phyloP scores from a whole-genome alignment of 2,888 invertebrate genomes.

The Meandrusa payeni region DNA sequence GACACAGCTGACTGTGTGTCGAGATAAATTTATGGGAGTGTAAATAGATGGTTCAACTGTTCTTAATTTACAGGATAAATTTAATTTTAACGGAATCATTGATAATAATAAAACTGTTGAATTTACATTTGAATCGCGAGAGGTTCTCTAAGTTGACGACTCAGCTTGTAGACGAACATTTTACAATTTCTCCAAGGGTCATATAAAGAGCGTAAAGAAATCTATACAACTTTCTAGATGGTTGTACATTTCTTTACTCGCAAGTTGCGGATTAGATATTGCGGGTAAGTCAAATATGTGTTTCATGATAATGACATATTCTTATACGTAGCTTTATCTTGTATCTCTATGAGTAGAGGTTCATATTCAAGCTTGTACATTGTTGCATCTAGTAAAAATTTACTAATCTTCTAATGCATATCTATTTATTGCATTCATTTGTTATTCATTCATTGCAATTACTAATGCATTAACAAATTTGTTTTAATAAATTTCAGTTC shows the following conservation, averaged over 20 bases:
- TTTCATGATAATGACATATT: no score
- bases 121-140: constrained; percentile 41
- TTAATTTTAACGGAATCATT: constrained; percentile 47
- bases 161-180: constrained; percentile 42
- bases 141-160: constrained; percentile 36
- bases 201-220: constrained; percentile 35
- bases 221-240: constrained; percentile 36
- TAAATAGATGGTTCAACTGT: no score
- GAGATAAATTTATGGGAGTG: no score
- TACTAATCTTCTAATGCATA: no score
- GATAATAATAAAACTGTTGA: constrained; percentile 41
- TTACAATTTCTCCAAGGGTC: constrained; percentile 29
- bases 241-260: constrained; percentile 35
- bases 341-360: no score
- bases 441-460: no score
- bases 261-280: constrained; percentile 34
- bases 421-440: no score
- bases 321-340: no score
- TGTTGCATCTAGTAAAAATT: no score
- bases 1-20: no score
- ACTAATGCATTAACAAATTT: no score
- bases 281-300: constrained; percentile 33
- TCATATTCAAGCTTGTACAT: no score
- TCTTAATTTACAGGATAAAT: constrained; percentile 42
- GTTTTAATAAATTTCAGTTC: constrained; percentile 4